Base-by-base conservation (phyloP, 2,113 vertebrate genomes). In the Tetrax tetrax region DNA sequence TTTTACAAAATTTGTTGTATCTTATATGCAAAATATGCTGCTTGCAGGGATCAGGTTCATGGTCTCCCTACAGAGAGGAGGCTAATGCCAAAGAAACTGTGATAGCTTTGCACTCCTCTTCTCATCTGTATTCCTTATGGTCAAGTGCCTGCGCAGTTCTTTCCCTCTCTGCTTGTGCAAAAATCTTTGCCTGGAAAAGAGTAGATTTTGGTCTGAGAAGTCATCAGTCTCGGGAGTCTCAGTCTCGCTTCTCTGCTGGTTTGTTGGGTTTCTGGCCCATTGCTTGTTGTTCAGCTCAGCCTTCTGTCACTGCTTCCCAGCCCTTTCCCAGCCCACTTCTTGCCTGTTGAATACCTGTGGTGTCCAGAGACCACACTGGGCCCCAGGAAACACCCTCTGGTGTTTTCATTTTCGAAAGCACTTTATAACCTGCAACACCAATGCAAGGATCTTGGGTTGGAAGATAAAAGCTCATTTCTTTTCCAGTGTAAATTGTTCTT, bases 81-180 rank as follows among this genome's bases (percentile, higher is more conserved):
- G 37, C 27, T 65, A n/a, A 74, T 0, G 2, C 54, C 50, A 41
- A 87, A 87, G 47, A 50, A 24, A 29, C 14, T 6, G 14, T 29
- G 41, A 43, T 22, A 54, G n/a, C 22, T 70, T 76, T 59, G 61
- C 18, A 28, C 60, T 91, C 59, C 20, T 85, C 18, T 51, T 84
- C 38, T 79, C 29, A 38, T 14, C 8, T 0, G 0, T 43, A 22
- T 35, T 83, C 35, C 29, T 87, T 69, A 35, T 1, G 1, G 25
- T 33, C 66, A 76, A 53, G 14, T 3, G 2, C 6, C 48, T 33
- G 17, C 3, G 9, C 43, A 89, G 38, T 33, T 72, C 17, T 10
- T 80, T 89, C 20, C 20, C 29, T 41, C 22, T 17, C 41, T 57
- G 22, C 47, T 54, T 31, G 31, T 35, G 37, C 53, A 63, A 79